Evolutionary conservation across 1,140 invertebrate species (phyloP).

Genomic region (Saccostrea cuccullata): DNA sequence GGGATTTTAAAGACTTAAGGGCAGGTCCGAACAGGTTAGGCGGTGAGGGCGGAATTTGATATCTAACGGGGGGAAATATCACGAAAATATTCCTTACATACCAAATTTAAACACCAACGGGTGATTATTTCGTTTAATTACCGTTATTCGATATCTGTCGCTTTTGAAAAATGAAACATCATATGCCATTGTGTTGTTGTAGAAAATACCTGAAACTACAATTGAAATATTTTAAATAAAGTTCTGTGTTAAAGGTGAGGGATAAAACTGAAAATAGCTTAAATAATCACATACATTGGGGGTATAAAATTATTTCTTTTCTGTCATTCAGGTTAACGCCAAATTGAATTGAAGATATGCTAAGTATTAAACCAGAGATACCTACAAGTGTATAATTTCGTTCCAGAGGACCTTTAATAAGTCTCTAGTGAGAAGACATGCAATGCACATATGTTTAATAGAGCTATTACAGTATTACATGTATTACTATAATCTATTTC

Average conservation of each 20-base stretch:
- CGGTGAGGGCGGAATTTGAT: neutral
- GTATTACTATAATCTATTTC: no score
- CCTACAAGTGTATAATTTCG: neutral
- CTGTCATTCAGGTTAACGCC: no score
- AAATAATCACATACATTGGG: neutral
- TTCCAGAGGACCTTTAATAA: neutral
- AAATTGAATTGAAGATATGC: neutral
- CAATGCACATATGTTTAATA: no score
- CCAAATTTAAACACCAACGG: neutral
- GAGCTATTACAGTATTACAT: no score
- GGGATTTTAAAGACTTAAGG: neutral
- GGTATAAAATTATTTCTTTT: neutral
- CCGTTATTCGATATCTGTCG: neutral
- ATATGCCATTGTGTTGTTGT: neutral
- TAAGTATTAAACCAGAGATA: neutral
- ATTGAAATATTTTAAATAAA: constrained; percentile 1
- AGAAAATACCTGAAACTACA: neutral
- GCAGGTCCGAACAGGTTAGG: neutral
- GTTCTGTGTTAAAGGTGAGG: neutral
- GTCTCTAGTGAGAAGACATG: no score
- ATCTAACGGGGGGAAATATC: neutral
- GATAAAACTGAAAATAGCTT: neutral
- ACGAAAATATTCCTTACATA: neutral
- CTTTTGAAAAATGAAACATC: constrained; percentile 3
- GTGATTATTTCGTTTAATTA: constrained; percentile 24